These are phyloP conservation scores for Neopipo cinnamomea DNA, from an alignment of 2,113 vertebrate species.

Conservation along the genomic window DNA sequence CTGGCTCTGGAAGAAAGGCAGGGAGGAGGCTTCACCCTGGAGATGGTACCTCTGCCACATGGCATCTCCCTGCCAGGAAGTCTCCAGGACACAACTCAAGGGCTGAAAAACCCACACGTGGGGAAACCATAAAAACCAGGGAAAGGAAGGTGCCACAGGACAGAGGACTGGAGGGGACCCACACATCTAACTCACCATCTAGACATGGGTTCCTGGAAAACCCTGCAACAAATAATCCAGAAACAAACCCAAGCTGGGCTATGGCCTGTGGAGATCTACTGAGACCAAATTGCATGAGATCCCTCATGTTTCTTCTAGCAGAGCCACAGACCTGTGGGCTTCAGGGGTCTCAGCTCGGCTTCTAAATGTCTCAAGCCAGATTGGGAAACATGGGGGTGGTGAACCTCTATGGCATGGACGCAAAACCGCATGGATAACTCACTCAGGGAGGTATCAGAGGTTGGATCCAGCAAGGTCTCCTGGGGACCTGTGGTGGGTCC, in stretches of 20 bases:
- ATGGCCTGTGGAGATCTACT: neutral
- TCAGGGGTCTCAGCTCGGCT: neutral
- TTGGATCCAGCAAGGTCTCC: neutral
- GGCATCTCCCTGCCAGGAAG: neutral
- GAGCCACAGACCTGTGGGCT: neutral
- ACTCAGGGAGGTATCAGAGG: neutral
- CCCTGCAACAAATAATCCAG: neutral
- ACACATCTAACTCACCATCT: neutral
- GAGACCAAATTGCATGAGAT: neutral
- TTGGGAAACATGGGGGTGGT: neutral
- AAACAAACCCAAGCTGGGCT: slow-evolving; percentile 1
- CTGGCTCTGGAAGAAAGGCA: neutral
- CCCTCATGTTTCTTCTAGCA: neutral
- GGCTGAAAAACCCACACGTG: neutral
- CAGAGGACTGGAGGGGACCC: neutral
- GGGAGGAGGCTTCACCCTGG: neutral
- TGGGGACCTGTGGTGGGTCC: neutral
- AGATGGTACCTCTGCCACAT: neutral
- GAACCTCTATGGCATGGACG: neutral
- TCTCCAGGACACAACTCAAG: neutral
- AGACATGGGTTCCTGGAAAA: neutral
- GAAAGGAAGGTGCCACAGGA: neutral
- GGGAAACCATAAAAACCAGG: neutral
- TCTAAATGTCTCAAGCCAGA: neutral
- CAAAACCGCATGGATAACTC: neutral